Percentiles rank a stretch among this genome's conserved stretches.
Evolutionary conservation across 2,888 invertebrate genomes (phyloP).

Genomic region (Philereme vetulata): DNA sequence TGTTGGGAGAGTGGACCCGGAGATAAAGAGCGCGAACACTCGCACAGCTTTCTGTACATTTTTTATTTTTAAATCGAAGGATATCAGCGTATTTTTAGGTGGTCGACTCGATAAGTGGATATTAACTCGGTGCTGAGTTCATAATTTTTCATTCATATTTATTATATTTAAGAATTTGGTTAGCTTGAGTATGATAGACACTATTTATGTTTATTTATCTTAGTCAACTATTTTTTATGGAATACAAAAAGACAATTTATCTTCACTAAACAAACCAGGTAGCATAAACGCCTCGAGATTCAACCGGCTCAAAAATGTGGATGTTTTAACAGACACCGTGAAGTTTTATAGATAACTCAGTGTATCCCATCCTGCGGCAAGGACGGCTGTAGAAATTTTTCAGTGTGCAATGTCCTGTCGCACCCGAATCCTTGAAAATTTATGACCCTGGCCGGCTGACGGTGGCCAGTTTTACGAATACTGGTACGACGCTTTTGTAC

Average conservation of each 20-base stretch:
- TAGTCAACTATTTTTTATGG: not conserved
- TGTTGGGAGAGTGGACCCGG: constrained; percentile 77
- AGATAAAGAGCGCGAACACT: constrained; percentile 76
- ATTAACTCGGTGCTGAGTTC: not conserved
- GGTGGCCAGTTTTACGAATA: constrained; percentile 68
- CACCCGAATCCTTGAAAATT: constrained; percentile 75
- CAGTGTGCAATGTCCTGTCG: constrained; percentile 74
- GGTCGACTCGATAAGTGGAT: constrained; percentile 1
- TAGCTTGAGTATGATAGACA: too few relatives aligned
- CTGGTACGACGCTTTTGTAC: constrained; percentile 59
- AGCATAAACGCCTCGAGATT: constrained; percentile 2
- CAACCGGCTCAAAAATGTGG: constrained; percentile 20
- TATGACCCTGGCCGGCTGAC: constrained; percentile 68
- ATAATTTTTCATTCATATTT: too few relatives aligned
- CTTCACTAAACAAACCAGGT: constrained; percentile 13
- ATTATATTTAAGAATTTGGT: too few relatives aligned
- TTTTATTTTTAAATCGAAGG: constrained; percentile 25
- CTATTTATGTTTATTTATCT: too few relatives aligned
- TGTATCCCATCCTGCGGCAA: constrained; percentile 45
- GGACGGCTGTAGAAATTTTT: constrained; percentile 71
- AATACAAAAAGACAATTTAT: constrained; percentile 12
- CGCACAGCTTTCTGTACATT: constrained; percentile 38
- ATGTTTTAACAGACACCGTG: constrained; percentile 22
- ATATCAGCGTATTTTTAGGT: constrained; percentile 3
- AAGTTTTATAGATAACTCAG: constrained; percentile 32